Evolutionary conservation across 2,113 vertebrate genomes (phyloP), one percentile per base, ranked within the genome.

Genomic region (Nestor notabilis): DNA sequence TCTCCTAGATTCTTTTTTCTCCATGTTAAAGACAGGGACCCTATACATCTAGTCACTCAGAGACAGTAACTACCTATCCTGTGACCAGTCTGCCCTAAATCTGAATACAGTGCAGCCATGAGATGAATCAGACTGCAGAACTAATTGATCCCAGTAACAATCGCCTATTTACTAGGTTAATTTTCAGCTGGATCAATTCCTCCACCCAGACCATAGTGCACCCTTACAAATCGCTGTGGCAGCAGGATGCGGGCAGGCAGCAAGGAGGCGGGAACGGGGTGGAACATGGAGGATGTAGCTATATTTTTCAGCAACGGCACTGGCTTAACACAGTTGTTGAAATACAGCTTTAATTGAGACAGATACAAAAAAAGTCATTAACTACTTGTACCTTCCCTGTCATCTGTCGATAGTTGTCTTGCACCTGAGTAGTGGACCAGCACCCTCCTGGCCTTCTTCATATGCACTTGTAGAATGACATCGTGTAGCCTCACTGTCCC

Each of bases 151-250:
- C 87, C 12, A n/a, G 41, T 55, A 69, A 44, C 19, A 44, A 9
- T 29, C 17, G 43, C 23, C 20, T 85, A 13, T 69, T 78, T 91
- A 12, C 29, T 47, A 23, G 35, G 17, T 31, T 85, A 28, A 72
- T 80, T 87, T 82, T 85, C 50, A 68, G 19, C 17, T 82, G 65
- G 25, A 64, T 50, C 17, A 28, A 35, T 11, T 83, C 7, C 47
- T 37, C 43, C 13, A 20, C 9, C 17, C 43, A 39, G 43, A 71
- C 50, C 31, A 61, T 39, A 58, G 23, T 39, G 8, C 0, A 0
- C 10, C 19, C 19, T 77, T 63, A 66, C 10, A 78, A 46, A 74
- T 41, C 1, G 1, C 29, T 46, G 46, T 29, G 52, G 60, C 52
- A 72, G 56, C 1, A 0, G 74, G 43, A 56, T 47, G 61, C 74